Evolutionary conservation across 2,113 vertebrate species (phyloP).

Genomic region (Hydropotes inermis): DNA sequence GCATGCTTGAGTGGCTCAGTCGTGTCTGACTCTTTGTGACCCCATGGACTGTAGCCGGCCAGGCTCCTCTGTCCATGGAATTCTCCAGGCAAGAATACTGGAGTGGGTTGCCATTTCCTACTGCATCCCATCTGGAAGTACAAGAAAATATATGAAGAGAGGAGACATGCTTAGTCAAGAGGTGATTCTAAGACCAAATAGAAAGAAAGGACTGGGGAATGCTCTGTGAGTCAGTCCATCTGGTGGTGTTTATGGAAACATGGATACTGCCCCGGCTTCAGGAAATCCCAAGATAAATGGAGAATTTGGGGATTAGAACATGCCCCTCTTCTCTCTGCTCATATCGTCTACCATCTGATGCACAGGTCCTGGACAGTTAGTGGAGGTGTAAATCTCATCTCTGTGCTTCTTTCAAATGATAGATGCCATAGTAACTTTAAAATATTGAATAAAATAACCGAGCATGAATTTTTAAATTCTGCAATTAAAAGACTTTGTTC

Average conservation of each 20-base stretch:
- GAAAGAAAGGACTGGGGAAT: background rate
- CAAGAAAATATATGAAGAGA: background rate
- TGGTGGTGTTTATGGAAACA: background rate
- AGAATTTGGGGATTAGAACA: rapidly evolving
- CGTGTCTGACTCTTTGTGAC: background rate
- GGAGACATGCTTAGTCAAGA: background rate
- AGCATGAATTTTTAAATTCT: slow-evolving; percentile 74
- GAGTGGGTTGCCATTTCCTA: background rate
- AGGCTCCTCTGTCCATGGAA: background rate
- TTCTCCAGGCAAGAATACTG: background rate
- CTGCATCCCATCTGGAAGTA: background rate
- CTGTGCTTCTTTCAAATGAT: slow-evolving; percentile 47
- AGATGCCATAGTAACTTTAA: slow-evolving; percentile 58
- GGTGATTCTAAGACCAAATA: background rate
- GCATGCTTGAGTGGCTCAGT: background rate
- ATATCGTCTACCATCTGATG: background rate
- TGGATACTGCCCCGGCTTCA: background rate
- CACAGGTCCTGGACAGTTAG: background rate
- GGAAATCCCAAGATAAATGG: background rate
- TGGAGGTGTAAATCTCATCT: slow-evolving; percentile 23
- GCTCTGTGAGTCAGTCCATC: background rate
- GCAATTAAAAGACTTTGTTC: slow-evolving; percentile 70
- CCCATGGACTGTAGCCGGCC: background rate
- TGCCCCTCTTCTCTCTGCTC: background rate
- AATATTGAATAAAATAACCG: slow-evolving; percentile 67